Conservation (phyloP, 2,113 vertebrate genomes). For the Micronycteris hirsuta region DNA sequence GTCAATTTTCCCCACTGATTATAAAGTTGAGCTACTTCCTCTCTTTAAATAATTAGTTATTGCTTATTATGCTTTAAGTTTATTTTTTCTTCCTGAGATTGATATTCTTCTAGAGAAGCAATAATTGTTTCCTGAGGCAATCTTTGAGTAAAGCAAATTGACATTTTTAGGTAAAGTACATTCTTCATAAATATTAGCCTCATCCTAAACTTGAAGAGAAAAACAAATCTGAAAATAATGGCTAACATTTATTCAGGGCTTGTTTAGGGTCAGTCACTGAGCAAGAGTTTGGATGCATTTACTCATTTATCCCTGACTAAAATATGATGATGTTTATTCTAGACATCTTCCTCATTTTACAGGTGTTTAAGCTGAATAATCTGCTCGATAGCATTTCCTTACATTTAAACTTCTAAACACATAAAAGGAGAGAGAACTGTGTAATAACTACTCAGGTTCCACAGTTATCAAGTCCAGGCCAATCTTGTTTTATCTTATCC, state of each 20-base stretch:
- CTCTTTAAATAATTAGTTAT: neutral
- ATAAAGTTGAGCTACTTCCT: neutral
- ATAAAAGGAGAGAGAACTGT: neutral
- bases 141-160: neutral
- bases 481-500: neutral
- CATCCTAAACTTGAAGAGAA: neutral
- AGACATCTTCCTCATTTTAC: neutral
- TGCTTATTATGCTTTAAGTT: neutral
- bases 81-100: neutral
- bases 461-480: neutral
- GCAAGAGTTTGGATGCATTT: neutral
- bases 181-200: neutral
- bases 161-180: neutral
- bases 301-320: neutral
- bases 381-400: neutral
- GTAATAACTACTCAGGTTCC: neutral
- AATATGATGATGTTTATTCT: neutral
- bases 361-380: neutral
- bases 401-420: neutral
- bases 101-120: neutral
- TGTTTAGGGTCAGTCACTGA: neutral
- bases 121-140: neutral
- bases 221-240: neutral
- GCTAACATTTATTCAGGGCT: neutral
- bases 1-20: neutral